Evolutionary conservation across 2,888 invertebrate species (phyloP).

Genomic region (Octonoba sinensis): DNA sequence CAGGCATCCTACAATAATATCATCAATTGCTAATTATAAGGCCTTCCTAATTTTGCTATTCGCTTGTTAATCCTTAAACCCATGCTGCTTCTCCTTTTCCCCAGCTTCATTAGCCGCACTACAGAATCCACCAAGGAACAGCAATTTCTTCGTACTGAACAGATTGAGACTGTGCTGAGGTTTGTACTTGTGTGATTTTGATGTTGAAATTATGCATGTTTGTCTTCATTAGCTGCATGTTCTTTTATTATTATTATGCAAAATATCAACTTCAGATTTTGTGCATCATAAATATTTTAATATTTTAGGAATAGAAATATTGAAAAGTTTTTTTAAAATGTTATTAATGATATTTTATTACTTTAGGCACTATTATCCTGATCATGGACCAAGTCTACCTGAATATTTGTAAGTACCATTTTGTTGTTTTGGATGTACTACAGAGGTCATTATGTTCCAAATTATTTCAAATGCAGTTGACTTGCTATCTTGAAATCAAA

Average conservation of each 20-base stretch:
- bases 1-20: too few species aligned
- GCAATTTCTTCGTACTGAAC: conserved; percentile 60
- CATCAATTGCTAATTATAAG: background rate
- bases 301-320: background rate
- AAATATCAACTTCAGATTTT: background rate
- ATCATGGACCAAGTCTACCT: conserved; percentile 59
- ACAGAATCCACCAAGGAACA: conserved; percentile 65
- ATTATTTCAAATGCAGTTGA: too few species aligned
- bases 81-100: conserved; percentile 62
- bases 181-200: conserved; percentile 51
- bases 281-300: too few species aligned
- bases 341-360: conserved; percentile 2
- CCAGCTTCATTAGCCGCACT: conserved; percentile 65
- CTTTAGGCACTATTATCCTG: conserved; percentile 65
- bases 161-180: conserved; percentile 64
- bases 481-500: too few species aligned
- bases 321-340: too few species aligned
- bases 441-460: too few species aligned
- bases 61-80: conserved; percentile 60
- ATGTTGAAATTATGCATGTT: conserved; percentile 53
- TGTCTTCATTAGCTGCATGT: background rate
- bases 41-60: conserved; percentile 47
- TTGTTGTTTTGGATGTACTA: too few species aligned
- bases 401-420: conserved; percentile 64
- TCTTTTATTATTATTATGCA: background rate